Base-by-base conservation (phyloP, 64 coral and sea anemone species). In the Trachythela sp. region DNA sequence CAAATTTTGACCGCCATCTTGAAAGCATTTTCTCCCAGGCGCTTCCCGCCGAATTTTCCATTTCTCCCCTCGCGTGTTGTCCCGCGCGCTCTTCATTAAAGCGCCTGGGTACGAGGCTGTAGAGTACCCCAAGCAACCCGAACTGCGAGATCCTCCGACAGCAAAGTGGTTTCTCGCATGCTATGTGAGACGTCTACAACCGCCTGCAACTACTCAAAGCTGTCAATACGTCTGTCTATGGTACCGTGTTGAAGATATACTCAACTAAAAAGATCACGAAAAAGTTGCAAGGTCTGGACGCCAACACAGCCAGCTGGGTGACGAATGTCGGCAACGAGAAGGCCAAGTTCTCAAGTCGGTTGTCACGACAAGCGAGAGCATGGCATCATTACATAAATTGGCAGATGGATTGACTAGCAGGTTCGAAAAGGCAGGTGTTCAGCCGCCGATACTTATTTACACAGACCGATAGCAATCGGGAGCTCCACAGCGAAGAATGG, bases 141-240 rank as follows among this genome's bases (percentile, higher is more conserved):
- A n/a, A n/a, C n/a, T n/a, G n/a, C n/a, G n/a, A n/a, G n/a, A 89
- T 64, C 5, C 48, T 41, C 86, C 86, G 0, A 88, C 8, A 4
- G 2, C 86, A 0, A 72, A 70, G 31, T 88, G 86, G 86, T 88
- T 88, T 27, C 86, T 88, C 0, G 86, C 59, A 11, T 22, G 33
- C 15, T 88, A 88, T 88, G 56, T 88, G 1, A 48, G 86, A 0
- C 34, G 70, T 45, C 52, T 88, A 6, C 41, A 70, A 17, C 2
- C 1, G 0, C 32, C 9, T 5, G 2, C 70, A 88, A 5, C 38
- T n/a, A 0, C 59, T 88, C 10, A 70, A 40, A 52, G 86, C 86
- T 17, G 6, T 38, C 3, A 41, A 36, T 1, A 88, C 86, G 2
- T 64, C 86, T 8, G 22, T 70, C 59, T 88, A 40, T 70, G 86